phyloP scores from a whole-genome alignment of 2,797 vertebrate species.

The Phrynocephalus vlangalii region DNA sequence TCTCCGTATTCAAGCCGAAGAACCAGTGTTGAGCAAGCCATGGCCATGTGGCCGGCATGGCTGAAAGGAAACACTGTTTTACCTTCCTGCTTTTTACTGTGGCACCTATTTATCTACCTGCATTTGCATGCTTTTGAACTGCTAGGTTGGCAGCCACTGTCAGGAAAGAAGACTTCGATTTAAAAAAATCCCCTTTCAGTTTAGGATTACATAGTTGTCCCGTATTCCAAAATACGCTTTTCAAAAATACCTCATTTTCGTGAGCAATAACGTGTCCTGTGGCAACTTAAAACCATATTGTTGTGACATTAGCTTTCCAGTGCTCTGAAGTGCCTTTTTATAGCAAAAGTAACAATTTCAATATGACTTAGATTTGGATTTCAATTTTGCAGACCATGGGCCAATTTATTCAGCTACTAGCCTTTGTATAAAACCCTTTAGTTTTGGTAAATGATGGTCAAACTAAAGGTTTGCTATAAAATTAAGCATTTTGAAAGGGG shows the following conservation, averaged over 20 bases:
- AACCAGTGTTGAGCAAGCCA: no score
- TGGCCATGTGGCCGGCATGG: no score
- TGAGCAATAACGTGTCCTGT: neutral
- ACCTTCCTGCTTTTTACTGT: no score
- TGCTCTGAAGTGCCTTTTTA: conserved; percentile 5
- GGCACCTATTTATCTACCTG: no score
- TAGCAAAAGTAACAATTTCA: neutral
- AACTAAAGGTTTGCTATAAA: neutral
- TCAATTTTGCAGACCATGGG: no score
- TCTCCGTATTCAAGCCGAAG: no score
- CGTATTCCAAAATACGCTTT: neutral
- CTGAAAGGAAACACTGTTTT: no score
- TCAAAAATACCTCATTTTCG: neutral
- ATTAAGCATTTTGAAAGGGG: neutral
- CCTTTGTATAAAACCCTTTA: neutral
- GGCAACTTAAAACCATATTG: neutral
- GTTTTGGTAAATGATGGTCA: neutral
- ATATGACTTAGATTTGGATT: no score
- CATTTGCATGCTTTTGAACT: no score
- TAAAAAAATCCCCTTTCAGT: neutral
- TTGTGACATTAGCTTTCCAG: neutral
- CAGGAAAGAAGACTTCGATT: neutral
- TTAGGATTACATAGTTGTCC: neutral
- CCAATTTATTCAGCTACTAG: no score
- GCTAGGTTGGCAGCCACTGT: no score